A percentile compares a stretch with the other conserved stretches of the same genome.
phyloP scores from a whole-genome alignment of 2,888 invertebrate species.

The Diachrysia chrysitis region DNA sequence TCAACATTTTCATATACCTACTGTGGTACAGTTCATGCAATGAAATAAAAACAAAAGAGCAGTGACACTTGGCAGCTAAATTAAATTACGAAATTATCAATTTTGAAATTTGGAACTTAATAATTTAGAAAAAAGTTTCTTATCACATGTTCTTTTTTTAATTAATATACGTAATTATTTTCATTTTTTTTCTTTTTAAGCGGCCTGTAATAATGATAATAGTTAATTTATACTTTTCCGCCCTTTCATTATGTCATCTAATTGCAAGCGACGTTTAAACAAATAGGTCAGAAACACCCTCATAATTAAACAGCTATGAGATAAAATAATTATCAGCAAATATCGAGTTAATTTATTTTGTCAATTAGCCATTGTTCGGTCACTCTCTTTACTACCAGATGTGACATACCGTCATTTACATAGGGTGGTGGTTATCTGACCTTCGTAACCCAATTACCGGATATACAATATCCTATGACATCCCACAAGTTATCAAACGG shows the following conservation, averaged over 20 bases:
- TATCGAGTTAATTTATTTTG: neutral
- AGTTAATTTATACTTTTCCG: neutral
- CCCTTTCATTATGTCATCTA: neutral
- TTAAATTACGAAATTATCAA: neutral
- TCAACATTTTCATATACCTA: too few species aligned
- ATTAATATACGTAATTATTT: too few species aligned
- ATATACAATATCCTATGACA: constrained; percentile 2
- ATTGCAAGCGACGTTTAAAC: neutral
- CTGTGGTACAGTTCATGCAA: neutral
- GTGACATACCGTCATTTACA: neutral
- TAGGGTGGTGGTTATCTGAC: neutral
- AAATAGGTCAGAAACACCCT: neutral
- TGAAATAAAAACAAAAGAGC: neutral
- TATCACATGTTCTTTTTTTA: too few species aligned
- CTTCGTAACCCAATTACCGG: neutral
- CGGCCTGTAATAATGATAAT: neutral
- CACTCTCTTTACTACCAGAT: neutral
- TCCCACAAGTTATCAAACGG: constrained; percentile 1
- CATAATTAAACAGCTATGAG: neutral
- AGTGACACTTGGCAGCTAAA: neutral
- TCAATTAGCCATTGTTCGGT: neutral
- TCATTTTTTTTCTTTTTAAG: neutral
- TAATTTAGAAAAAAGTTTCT: neutral
- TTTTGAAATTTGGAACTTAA: neutral
- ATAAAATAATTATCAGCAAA: neutral